phyloP scores from a whole-genome alignment of 2,888 invertebrate species.

The Graphium colonna region DNA sequence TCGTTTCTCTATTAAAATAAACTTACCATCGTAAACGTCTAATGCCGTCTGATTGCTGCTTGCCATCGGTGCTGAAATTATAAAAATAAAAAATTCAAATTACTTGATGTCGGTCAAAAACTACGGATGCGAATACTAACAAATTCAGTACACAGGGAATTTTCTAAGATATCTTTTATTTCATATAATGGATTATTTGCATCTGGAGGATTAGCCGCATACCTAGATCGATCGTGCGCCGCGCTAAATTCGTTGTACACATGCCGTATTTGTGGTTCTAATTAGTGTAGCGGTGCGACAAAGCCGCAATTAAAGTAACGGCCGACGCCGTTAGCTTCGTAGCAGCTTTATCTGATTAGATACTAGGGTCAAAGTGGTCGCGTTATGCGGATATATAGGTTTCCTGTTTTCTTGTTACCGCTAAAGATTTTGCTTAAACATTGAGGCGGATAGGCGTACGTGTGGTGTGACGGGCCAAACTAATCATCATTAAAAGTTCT shows the following conservation, averaged over 20 bases:
- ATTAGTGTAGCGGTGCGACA: constrained; percentile 63
- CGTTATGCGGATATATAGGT: too few species aligned
- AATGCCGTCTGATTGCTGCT: constrained; percentile 82
- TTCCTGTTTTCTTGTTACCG: background rate
- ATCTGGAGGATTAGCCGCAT: too few species aligned
- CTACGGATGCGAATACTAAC: too few species aligned
- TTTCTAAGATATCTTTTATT: too few species aligned
- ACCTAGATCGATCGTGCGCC: too few species aligned
- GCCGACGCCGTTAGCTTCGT: constrained; percentile 60
- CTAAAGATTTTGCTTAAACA: background rate
- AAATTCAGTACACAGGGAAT: too few species aligned
- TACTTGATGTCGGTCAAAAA: too few species aligned
- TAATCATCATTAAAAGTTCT: too few species aligned
- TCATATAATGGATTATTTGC: too few species aligned
- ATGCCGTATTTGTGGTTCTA: constrained; percentile 67
- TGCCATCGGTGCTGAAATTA: constrained; percentile 84
- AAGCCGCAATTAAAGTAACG: constrained; percentile 74
- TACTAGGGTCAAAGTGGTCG: constrained; percentile 44
- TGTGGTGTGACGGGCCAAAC: too few species aligned
- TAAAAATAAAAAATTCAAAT: too few species aligned
- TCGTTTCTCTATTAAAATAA: background rate
- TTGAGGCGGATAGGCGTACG: too few species aligned
- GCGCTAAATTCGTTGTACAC: constrained; percentile 63
- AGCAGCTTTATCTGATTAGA: constrained; percentile 47
- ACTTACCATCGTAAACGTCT: constrained; percentile 81